phyloP scores from a whole-genome alignment of 2,113 vertebrate species.

The Cinclus mexicanus region DNA sequence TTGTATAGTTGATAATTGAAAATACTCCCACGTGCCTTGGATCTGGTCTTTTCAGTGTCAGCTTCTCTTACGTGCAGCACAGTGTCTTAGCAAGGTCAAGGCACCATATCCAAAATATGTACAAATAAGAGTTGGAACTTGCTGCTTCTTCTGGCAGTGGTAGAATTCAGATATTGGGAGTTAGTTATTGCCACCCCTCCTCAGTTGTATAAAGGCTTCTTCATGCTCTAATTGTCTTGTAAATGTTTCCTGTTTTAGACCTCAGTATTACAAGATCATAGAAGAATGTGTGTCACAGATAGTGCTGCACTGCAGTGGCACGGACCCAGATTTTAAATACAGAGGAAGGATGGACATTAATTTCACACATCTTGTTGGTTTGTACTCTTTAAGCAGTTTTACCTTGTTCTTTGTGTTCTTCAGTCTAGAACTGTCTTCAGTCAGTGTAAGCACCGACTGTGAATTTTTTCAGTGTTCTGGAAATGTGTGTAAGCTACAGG shows the following conservation, averaged over 20 bases:
- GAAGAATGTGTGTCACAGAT: slow-evolving; percentile 95
- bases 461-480: background rate
- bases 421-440: background rate
- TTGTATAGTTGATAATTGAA: background rate
- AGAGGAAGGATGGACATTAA: slow-evolving; percentile 90
- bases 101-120: background rate
- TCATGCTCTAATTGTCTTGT: background rate
- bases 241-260: slow-evolving; percentile 71
- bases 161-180: background rate
- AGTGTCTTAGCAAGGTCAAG: background rate
- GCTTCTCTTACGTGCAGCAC: background rate
- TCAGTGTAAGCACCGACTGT: too few species aligned
- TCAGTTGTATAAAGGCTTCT: background rate
- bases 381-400: background rate
- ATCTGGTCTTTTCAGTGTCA: background rate
- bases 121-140: background rate
- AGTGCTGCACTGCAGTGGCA: slow-evolving; percentile 90
- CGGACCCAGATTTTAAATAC: slow-evolving; percentile 94
- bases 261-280: slow-evolving; percentile 98
- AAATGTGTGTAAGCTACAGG: background rate
- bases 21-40: background rate
- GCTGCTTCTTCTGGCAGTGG: background rate
- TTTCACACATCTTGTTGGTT: slow-evolving; percentile 91
- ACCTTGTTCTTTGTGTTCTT: background rate
- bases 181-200: background rate